Conservation (phyloP, 2,888 invertebrate species). For the Dimorphilus gyrociliatus region DNA sequence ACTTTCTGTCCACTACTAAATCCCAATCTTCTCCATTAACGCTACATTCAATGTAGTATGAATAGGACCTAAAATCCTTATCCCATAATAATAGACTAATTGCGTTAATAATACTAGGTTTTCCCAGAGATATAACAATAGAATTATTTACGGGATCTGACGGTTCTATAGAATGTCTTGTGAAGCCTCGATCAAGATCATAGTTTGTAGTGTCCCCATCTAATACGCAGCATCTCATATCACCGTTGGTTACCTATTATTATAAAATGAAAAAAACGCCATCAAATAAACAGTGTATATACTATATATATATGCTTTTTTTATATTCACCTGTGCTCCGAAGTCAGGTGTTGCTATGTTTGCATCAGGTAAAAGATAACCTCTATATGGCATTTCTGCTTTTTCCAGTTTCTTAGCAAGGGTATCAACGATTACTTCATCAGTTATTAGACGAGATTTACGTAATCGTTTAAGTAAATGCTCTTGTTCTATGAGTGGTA, state of each 20-base stretch:
- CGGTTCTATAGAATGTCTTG: slow-evolving; percentile 67
- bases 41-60: slow-evolving; percentile 81
- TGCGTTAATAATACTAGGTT: slow-evolving; percentile 73
- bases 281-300: no score
- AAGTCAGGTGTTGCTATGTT: no score
- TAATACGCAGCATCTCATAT: slow-evolving; percentile 67
- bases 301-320: no score
- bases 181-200: slow-evolving; percentile 64
- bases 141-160: slow-evolving; percentile 53
- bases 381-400: no score
- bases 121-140: slow-evolving; percentile 60
- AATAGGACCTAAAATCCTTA: slow-evolving; percentile 75
- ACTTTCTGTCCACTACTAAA: slow-evolving; percentile 74
- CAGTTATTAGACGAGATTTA: no score
- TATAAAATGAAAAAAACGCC: no score
- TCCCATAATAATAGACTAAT: slow-evolving; percentile 86
- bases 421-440: no score
- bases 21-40: slow-evolving; percentile 91
- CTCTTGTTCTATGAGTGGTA: no score
- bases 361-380: no score
- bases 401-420: no score
- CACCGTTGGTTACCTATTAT: slow-evolving; percentile 75
- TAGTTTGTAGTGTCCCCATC: slow-evolving; percentile 55
- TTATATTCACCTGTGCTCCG: no score
- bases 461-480: no score